These are phyloP conservation scores for Leptopilina myrica DNA, from an alignment of 2,888 invertebrate genomes.

Conservation along the genomic window DNA sequence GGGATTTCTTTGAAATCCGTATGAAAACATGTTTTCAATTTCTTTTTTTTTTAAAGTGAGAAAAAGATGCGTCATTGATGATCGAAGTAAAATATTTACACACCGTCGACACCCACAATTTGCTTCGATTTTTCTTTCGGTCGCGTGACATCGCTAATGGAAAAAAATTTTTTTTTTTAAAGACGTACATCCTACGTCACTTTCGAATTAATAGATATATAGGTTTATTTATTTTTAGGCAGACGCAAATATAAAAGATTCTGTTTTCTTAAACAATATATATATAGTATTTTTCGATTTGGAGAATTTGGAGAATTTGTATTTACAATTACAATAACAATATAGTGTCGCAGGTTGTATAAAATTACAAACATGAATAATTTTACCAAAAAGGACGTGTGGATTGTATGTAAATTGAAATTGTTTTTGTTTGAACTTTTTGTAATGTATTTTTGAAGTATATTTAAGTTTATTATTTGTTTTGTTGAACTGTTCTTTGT, in stretches of 20 bases:
- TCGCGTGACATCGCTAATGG: background rate
- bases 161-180: conserved; percentile 16
- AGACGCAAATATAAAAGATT: conserved; percentile 4
- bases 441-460: background rate
- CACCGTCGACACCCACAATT: conserved; percentile 35
- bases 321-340: background rate
- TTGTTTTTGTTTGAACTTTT: background rate
- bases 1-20: conserved; percentile 16
- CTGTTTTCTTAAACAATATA: background rate
- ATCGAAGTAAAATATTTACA: conserved; percentile 31
- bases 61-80: conserved; percentile 28
- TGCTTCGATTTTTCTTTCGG: conserved; percentile 6
- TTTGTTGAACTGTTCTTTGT: background rate
- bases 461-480: no score
- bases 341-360: background rate
- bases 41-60: conserved; percentile 8
- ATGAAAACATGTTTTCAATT: conserved; percentile 3
- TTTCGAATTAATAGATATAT: background rate
- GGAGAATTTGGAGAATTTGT: background rate
- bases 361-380: background rate
- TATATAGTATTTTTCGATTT: background rate
- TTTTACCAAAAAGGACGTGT: background rate
- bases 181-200: conserved; percentile 2
- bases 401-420: no score
- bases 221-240: background rate